These are phyloP conservation scores for Drosophila aff. DNA, from an alignment of 1,140 invertebrate genomes.

Conservation along the genomic window DNA sequence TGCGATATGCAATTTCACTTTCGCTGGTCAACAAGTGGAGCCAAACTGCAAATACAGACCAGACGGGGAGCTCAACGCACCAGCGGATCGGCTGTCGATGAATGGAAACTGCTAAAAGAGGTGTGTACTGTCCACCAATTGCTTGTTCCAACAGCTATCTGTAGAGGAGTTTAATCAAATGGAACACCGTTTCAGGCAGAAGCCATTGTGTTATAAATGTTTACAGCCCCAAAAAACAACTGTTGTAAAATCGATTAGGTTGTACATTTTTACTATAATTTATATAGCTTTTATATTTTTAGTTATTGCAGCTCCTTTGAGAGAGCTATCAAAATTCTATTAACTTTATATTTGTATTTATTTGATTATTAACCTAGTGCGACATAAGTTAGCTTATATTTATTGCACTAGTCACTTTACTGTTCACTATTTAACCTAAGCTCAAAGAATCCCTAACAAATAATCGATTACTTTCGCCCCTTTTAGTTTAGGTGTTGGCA, in stretches of 20 bases:
- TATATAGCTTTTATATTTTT: background rate
- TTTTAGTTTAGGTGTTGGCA: too few relatives aligned
- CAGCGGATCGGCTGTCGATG: background rate
- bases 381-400: too few relatives aligned
- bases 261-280: background rate
- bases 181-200: background rate
- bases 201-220: background rate
- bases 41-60: conserved; percentile 8
- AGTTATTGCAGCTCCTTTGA: background rate
- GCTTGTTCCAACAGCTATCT: background rate
- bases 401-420: background rate
- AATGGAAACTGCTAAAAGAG: conserved; percentile 21
- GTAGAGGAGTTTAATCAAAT: conserved; percentile 14
- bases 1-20: conserved; percentile 36
- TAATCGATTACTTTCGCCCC: too few relatives aligned
- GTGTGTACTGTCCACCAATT: conserved; percentile 24
- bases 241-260: conserved; percentile 4
- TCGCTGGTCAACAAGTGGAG: conserved; percentile 12
- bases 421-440: background rate
- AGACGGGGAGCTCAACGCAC: conserved; percentile 24
- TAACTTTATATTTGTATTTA: too few relatives aligned
- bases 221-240: background rate
- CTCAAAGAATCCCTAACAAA: background rate
- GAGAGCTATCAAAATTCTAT: background rate
- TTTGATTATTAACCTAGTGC: too few relatives aligned